Evolutionary conservation across 2,113 vertebrate species (phyloP), one percentile per base, ranked within the genome.

Genomic region (Stigmatopora argus): DNA sequence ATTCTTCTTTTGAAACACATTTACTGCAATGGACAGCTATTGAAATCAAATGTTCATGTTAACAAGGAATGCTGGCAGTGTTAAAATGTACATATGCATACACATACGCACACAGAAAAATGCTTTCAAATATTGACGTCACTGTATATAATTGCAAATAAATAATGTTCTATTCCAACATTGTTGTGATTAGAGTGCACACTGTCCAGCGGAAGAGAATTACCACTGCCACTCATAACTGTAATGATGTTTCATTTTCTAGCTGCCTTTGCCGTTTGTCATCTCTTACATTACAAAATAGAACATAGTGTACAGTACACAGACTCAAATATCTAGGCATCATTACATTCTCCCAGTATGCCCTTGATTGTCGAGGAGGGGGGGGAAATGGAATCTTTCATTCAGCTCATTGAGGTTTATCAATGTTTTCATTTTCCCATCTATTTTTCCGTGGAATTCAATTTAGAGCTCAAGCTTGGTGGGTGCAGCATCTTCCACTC

Each of bases 361-460:
- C 58, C 23, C 71, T 62, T 78, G 78, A 79, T 78, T 73, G 73
- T 65, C 12, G 73, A 45, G 4, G 5, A 78, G 4, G 48, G 48
- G 17, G 48, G n/a, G 49, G n/a, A 3, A 6, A 81, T 71, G 12
- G 47, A 70, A 58, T 74, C 80, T 73, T 83, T 84, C 80, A 72
- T 80, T 76, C 67, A 67, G 66, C 80, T 84, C 74, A 77, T 83
- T 76, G 76, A 71, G 64, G 75, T 80, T 83, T 75, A 82, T 83
- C 73, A 86, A 66, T 82, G 83, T 85, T 86, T 85, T 85, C 75
- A 85, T 83, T 85, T 83, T 82, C 65, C 61, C 70, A 77, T 81
- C 77, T 78, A 76, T 81, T 72, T 79, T 61, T 80, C 79, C 65
- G 71, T 72, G 73, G 77, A 85, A 86, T 86, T 86, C 78, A 86